Conservation (phyloP, 2,888 invertebrate genomes). For the Blomia tropicalis region DNA sequence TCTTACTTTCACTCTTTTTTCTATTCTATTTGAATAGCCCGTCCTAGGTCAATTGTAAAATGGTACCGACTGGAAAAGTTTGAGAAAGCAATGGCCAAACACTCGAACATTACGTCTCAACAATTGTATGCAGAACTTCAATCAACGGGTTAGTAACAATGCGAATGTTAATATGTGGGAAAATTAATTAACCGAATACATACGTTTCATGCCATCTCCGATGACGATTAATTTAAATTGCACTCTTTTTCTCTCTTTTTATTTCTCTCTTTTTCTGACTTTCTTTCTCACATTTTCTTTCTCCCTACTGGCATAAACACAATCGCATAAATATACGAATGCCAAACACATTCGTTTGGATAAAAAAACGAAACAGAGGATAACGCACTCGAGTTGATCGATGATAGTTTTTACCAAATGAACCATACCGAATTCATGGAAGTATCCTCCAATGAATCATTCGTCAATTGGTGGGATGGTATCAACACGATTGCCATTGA, state of each 20-base stretch:
- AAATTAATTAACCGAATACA: conserved; percentile 6
- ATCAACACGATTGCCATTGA: not conserved
- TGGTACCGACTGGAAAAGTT: conserved; percentile 10
- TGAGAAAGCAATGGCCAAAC: not conserved
- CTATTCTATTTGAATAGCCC: too few species aligned
- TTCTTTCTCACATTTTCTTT: too few species aligned
- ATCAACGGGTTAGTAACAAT: conserved; percentile 7
- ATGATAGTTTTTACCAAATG: conserved; percentile 13
- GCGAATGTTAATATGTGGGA: not conserved
- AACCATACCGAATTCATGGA: conserved; percentile 2
- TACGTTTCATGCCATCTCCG: not conserved
- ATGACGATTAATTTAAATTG: not conserved
- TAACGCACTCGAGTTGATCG: not conserved
- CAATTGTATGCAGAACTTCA: conserved; percentile 1
- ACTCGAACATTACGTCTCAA: not conserved
- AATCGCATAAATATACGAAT: too few species aligned
- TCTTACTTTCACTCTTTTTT: not conserved
- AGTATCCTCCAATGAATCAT: not conserved
- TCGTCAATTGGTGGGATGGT: not conserved
- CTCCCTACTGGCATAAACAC: too few species aligned
- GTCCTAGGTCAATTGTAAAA: conserved; percentile 11
- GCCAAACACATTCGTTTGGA: too few species aligned
- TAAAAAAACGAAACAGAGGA: not conserved
- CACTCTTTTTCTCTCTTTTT: too few species aligned
- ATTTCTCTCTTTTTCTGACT: too few species aligned